Evolutionary conservation across 2,888 invertebrate species (phyloP).

Genomic region (Doris montereyensis): DNA sequence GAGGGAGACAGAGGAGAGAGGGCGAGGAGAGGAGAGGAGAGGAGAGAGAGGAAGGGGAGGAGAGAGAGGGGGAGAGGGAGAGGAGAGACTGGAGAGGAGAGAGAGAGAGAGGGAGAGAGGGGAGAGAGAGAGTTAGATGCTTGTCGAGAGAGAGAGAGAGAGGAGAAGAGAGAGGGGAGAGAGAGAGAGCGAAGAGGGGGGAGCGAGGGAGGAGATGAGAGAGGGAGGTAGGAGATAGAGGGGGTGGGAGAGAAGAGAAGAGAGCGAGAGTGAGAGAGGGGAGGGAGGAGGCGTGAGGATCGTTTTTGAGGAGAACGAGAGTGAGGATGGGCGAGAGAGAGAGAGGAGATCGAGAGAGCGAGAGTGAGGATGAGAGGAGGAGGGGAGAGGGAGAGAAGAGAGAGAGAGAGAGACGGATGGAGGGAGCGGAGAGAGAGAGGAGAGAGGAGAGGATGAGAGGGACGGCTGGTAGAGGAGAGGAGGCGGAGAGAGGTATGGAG

Average conservation of each 20-base stretch:
- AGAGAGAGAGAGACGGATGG: too few species aligned
- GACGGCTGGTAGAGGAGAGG: too few species aligned
- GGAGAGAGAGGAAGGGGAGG: background rate
- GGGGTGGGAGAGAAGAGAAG: background rate
- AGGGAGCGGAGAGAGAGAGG: too few species aligned
- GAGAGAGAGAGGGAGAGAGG: background rate
- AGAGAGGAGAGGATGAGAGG: too few species aligned
- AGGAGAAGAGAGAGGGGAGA: background rate
- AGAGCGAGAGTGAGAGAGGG: slow-evolving; percentile 5
- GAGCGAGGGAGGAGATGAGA: slow-evolving; percentile 18
- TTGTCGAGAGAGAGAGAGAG: background rate
- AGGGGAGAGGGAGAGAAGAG: too few species aligned
- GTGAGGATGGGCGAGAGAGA: too few species aligned
- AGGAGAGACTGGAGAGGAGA: too few species aligned
- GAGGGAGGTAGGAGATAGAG: slow-evolving; percentile 8
- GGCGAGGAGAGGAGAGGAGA: background rate
- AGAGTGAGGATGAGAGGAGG: too few species aligned
- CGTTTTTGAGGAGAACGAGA: background rate
- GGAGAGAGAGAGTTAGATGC: background rate
- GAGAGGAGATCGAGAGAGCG: too few species aligned
- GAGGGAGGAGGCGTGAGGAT: background rate
- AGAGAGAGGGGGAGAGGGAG: background rate
- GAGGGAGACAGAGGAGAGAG: background rate
- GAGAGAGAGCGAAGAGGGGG: slow-evolving; percentile 8
- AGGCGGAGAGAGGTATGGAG: too few species aligned